A percentile compares a stretch with the other conserved stretches of the same genome.
These are phyloP conservation scores for Entomyzon cyanotis DNA, from an alignment of 2,113 vertebrate species.

Conservation along the genomic window DNA sequence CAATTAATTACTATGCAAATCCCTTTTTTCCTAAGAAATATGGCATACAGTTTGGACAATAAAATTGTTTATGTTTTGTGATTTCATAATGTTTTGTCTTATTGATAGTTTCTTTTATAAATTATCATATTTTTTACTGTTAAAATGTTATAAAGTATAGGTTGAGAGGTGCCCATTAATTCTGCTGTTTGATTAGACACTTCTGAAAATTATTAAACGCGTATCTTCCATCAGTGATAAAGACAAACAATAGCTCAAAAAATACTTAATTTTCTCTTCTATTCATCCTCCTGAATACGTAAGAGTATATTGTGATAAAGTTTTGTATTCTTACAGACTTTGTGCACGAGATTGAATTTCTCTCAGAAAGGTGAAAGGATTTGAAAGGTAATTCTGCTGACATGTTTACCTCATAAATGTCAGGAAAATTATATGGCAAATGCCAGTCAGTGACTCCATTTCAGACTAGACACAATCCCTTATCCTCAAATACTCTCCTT, in stretches of 20 bases:
- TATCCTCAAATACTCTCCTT: neutral
- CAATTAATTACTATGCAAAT: neutral
- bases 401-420: neutral
- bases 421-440: conserved; percentile 1
- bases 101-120: neutral
- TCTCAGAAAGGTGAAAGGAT: neutral
- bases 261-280: neutral
- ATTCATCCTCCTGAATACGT: neutral
- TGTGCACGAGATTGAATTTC: neutral
- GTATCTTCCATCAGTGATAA: neutral
- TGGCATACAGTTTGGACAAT: neutral
- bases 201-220: neutral
- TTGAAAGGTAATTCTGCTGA: neutral
- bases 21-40: neutral
- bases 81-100: neutral
- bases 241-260: neutral
- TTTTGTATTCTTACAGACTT: neutral
- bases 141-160: neutral
- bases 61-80: neutral
- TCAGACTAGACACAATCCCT: neutral
- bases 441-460: neutral
- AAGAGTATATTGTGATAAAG: neutral
- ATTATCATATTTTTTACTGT: neutral
- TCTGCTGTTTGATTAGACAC: neutral
- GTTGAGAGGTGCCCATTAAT: neutral